Evolutionary conservation across 2,888 invertebrate species (phyloP), one percentile per base, ranked within the genome.

Genomic region (Aspidapion aeneum): DNA sequence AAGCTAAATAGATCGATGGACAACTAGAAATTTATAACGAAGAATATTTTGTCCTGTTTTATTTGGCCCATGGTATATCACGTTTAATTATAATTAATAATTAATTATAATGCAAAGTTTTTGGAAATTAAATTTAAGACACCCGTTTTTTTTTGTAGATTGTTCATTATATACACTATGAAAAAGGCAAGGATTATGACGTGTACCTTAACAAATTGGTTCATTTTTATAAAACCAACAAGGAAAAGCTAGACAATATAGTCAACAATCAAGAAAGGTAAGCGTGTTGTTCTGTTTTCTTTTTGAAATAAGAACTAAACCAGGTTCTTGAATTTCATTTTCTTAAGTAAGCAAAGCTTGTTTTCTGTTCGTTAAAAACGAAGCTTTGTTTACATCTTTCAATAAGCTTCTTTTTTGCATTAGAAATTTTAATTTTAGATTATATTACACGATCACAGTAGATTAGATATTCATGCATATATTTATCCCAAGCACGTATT

Each of bases 111-210:
- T n/a, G n/a, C n/a, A n/a, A n/a, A n/a, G n/a, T n/a, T n/a, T n/a
- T n/a, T n/a, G n/a, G n/a, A n/a, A n/a, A n/a, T n/a, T n/a, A n/a
- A n/a, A n/a, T n/a, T n/a, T n/a, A n/a, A n/a, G n/a, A n/a, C n/a
- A n/a, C n/a, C n/a, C n/a, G n/a, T n/a, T n/a, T n/a, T n/a, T n/a
- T 58, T 35, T 71, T 70, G 22, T 55, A 72, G 72, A 63, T 72
- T 19, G 63, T 71, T 9, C 68, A 65, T 55, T 70, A 72, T 56
- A 56, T 68, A n/a, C 70, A 71, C 19, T 63, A 64, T 48, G 69
- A 72, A 57, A 69, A 66, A 57, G 67, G 69, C 18, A 67, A 63
- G 61, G 71, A 72, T 7, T 71, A 65, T 59, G 68, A 65, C 18
- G 62, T 66, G 18, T 64, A 66, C 50, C 65, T 72, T 18, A 63